A percentile compares a stretch with the other conserved stretches of the same genome.
These are phyloP conservation scores for Notiomystis cincta DNA, from an alignment of 2,113 vertebrate species.

Conservation along the genomic window DNA sequence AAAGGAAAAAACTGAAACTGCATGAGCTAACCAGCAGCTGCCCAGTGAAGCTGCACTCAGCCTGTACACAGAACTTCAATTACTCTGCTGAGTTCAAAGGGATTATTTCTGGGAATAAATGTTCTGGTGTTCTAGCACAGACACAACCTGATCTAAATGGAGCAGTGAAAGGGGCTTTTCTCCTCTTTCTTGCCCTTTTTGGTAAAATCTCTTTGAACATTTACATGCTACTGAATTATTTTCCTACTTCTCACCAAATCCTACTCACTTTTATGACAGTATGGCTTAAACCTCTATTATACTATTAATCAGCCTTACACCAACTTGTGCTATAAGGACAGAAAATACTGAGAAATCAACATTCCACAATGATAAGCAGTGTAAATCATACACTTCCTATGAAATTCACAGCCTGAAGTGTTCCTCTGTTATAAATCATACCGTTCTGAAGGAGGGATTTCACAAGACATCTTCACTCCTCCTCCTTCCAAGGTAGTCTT, in stretches of 20 bases:
- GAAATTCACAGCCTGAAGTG: not conserved
- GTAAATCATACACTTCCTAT: not conserved
- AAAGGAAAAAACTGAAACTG: not conserved
- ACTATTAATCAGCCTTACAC: not conserved
- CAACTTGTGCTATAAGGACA: not conserved
- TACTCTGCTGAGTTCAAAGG: not conserved
- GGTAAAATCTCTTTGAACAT: not conserved
- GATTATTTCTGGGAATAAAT: not conserved
- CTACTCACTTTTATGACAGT: not conserved
- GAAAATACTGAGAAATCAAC: not conserved
- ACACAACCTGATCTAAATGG: not conserved
- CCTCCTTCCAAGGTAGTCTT: constrained; percentile 2
- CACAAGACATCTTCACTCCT: not conserved
- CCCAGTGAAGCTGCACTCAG: not conserved
- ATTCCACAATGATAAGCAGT: fast-evolving
- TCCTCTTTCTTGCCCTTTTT: not conserved
- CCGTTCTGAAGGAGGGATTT: not conserved
- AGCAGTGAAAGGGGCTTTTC: not conserved
- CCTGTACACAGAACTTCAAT: not conserved
- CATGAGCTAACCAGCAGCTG: not conserved
- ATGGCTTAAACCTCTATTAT: not conserved
- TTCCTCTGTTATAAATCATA: not conserved
- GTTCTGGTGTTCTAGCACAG: not conserved
- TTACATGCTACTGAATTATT: not conserved
- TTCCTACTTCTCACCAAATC: not conserved